Base-by-base conservation (phyloP, 2,888 invertebrate species). In the Sepiola atlantica region DNA sequence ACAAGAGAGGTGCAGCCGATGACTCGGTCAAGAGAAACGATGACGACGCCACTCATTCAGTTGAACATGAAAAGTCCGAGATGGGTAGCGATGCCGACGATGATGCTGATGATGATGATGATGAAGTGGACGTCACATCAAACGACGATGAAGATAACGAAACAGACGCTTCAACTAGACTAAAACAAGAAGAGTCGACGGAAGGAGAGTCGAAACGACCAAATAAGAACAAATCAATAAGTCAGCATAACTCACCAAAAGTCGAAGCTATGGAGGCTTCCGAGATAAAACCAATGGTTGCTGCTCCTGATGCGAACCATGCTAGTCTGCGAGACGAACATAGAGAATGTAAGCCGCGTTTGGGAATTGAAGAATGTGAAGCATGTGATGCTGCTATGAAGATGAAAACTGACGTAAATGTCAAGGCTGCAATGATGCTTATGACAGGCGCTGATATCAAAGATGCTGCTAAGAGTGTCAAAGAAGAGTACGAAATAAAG, bases 371-470 rank as follows among this genome's bases (percentile, higher is more conserved):
- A 92, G 92, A 92, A 92, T 92, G 92, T n/a, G 92, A 92, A 16
- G 92, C 92, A 28, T 92, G 92, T 55, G 92, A 92, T 55, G 54
- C 92, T 18, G 92, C 92, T 20, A 55, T 92, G 92, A 92, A 92
- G 2, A 92, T 92, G n/a, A 92, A 92, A 55, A 54, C 92, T 0
- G 92, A 92, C 10, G 92, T 54, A 24, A 55, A 55, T 21, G 54
- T 32, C 0, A 92, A 92, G 92, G 92, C 92, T 6, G 92, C 92
- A 4, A 55, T 92, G 92, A 92, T 92, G 77, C 77, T n/a, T 32
- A 77, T 77, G 45, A 35, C 92, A 20, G n/a, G n/a, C 18, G 28
- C 45, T 55, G 55, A 55, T 12, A 21, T 55, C 54, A 55, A 92
- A n/a, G 54, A 28, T 55, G 18, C 92, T 1, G 54, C 18, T 20